phyloP scores from a whole-genome alignment of 2,113 vertebrate genomes.

The Crotalus tigris region DNA sequence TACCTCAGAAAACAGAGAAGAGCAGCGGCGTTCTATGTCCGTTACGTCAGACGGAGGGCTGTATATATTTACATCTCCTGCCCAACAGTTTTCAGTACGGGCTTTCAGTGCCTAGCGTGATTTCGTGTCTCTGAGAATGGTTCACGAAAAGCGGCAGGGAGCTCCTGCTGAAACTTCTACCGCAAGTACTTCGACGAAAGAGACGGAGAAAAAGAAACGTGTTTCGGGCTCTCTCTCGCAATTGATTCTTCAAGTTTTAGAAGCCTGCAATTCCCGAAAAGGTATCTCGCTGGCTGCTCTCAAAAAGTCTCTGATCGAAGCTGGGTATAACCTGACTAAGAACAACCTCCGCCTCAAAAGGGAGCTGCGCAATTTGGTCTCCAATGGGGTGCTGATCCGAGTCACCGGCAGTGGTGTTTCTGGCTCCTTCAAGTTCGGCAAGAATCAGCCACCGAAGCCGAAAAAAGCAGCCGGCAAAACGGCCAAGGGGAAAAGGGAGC shows the following conservation, averaged over 20 bases:
- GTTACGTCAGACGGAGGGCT: not conserved
- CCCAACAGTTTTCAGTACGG: not conserved
- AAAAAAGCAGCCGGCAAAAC: not conserved
- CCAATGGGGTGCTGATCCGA: not conserved
- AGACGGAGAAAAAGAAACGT: not conserved
- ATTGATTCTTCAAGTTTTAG: not conserved
- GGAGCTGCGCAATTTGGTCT: not conserved
- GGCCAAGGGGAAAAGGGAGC: not conserved
- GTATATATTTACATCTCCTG: not conserved
- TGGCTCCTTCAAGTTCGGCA: not conserved
- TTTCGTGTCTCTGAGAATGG: not conserved
- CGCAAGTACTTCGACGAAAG: not conserved
- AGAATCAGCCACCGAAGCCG: not conserved
- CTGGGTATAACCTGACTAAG: not conserved
- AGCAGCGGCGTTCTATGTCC: not conserved
- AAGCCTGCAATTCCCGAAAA: not conserved
- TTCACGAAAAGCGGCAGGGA: not conserved
- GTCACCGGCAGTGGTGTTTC: not conserved
- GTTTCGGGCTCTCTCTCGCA: not conserved
- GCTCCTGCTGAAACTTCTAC: not conserved
- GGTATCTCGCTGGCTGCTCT: not conserved
- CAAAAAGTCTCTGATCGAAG: not conserved
- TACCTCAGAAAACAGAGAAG: not conserved
- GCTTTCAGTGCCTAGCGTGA: not conserved
- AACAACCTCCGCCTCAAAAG: slow-evolving; percentile 1